phyloP scores from a whole-genome alignment of 2,797 vertebrate species.

The Decapterus maruadsi region DNA sequence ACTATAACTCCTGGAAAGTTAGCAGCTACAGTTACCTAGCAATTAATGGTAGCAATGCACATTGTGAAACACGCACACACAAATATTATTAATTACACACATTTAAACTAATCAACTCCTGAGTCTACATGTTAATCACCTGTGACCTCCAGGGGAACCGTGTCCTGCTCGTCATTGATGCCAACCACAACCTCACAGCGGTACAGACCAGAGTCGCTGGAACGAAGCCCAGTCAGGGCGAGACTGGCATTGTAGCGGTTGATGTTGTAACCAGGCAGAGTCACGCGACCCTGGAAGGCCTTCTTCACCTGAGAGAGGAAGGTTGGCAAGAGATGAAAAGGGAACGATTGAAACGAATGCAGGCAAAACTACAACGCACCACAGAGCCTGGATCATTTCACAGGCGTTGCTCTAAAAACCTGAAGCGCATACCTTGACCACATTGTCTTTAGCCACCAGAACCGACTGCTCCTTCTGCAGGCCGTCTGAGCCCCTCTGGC shows the following conservation, averaged over 20 bases:
- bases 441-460: slow-evolving; percentile 95
- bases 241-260: slow-evolving; percentile 92
- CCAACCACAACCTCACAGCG: slow-evolving; percentile 96
- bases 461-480: slow-evolving; percentile 90
- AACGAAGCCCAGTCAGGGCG: slow-evolving; percentile 86
- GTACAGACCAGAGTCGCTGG: slow-evolving; percentile 94
- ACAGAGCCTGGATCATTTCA: neutral
- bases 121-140: slow-evolving; percentile 80
- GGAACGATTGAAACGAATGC: neutral
- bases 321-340: neutral
- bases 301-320: slow-evolving; percentile 85
- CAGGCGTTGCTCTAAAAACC: neutral
- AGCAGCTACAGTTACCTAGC: neutral
- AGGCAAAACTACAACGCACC: neutral
- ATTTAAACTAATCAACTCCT: too few relatives aligned
- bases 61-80: too few relatives aligned
- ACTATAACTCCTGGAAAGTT: neutral
- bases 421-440: slow-evolving; percentile 86
- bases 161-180: slow-evolving; percentile 95
- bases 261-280: slow-evolving; percentile 88
- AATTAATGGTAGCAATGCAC: neutral
- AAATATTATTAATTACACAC: too few relatives aligned
- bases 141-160: slow-evolving; percentile 93
- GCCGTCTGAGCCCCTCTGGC: slow-evolving; percentile 86
- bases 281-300: slow-evolving; percentile 92